A percentile compares a stretch with the other conserved stretches of the same genome.
Conservation (phyloP, 2,113 vertebrate species). For the Dicrurus megarhynchus region DNA sequence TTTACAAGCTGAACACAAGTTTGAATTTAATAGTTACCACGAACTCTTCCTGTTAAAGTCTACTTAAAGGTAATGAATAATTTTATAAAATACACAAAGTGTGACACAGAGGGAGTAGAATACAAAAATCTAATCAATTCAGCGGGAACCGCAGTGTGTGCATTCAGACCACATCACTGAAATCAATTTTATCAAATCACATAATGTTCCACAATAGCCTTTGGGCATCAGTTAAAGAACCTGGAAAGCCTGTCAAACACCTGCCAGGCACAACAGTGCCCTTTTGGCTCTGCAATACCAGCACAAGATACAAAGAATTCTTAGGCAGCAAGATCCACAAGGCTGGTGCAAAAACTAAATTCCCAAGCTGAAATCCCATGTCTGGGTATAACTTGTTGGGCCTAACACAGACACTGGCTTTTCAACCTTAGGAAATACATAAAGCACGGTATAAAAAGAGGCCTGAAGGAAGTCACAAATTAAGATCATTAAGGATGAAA, state of each 20-base stretch:
- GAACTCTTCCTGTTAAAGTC: not conserved
- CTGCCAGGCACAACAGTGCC: not conserved
- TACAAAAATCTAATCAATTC: not conserved
- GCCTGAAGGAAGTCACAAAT: not conserved
- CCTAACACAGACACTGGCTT: not conserved
- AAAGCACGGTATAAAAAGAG: not conserved
- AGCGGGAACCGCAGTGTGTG: not conserved
- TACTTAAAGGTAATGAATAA: not conserved
- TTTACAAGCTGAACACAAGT: not conserved
- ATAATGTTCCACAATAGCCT: not conserved
- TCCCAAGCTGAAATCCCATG: not conserved
- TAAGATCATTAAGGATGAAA: not conserved
- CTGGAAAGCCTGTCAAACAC: not conserved
- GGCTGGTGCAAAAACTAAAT: not conserved
- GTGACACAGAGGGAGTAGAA: not conserved
- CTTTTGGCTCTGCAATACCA: not conserved
- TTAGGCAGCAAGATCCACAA: not conserved
- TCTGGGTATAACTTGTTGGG: not conserved
- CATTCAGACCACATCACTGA: not conserved
- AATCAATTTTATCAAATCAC: not conserved
- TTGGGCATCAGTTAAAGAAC: not conserved
- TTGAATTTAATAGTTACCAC: not conserved
- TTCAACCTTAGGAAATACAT: not conserved
- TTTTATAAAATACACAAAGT: not conserved
- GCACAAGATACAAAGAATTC: not conserved